phyloP scores from a whole-genome alignment of 2,797 vertebrate genomes.

The Ceryle rudis region DNA sequence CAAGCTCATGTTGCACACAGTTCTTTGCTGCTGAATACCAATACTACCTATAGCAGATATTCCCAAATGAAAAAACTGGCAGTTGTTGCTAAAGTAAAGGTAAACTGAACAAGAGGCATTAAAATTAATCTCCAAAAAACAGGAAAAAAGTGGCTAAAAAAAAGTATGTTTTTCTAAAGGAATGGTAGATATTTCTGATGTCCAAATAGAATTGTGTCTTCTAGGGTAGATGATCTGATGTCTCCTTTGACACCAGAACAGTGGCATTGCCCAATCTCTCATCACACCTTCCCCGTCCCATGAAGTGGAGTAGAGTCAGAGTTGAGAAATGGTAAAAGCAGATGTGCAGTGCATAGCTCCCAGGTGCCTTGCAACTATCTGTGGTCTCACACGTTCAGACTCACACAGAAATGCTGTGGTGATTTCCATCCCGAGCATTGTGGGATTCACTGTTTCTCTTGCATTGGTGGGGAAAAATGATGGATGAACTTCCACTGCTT shows the following conservation, averaged over 20 bases:
- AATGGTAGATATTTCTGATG: background rate
- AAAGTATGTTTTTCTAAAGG: background rate
- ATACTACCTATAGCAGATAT: background rate
- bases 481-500: background rate
- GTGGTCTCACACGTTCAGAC: background rate
- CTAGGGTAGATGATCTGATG: background rate
- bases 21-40: background rate
- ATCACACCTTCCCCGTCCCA: background rate
- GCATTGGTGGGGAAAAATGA: background rate
- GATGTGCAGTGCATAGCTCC: background rate
- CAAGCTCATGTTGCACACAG: background rate
- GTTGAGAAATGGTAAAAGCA: accelerated
- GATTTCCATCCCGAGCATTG: background rate
- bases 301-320: accelerated
- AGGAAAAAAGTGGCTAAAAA: background rate
- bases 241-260: background rate
- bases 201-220: background rate
- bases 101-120: background rate
- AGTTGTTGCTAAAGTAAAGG: background rate
- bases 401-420: background rate
- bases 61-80: background rate
- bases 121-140: background rate
- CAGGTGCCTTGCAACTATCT: background rate
- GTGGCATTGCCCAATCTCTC: background rate
- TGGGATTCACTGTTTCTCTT: background rate